A percentile compares a stretch with the other conserved stretches of the same genome.
Evolutionary conservation across 1,140 invertebrate species (phyloP).

Genomic region (Piezodorus guildinii): DNA sequence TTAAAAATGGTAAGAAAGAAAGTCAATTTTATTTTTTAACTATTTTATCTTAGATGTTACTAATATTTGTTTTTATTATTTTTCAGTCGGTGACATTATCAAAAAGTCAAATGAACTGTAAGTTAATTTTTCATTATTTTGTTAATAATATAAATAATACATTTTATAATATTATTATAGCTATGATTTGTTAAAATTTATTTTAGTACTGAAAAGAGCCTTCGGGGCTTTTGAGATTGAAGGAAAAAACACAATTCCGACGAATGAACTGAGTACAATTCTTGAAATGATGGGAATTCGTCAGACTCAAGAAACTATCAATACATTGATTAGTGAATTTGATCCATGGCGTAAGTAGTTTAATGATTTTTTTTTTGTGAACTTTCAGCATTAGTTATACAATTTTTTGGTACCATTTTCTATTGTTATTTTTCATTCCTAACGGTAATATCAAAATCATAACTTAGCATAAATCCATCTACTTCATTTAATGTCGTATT

Average conservation of each 20-base stretch:
- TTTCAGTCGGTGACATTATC: conserved; percentile 10
- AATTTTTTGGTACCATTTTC: too few species aligned
- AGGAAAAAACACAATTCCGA: conserved; percentile 57
- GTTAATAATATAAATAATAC: conserved; percentile 8
- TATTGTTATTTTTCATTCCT: too few species aligned
- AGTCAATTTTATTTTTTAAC: neutral
- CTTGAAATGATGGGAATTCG: conserved; percentile 65
- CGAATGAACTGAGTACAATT: conserved; percentile 60
- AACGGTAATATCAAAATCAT: too few species aligned
- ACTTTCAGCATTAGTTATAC: too few species aligned
- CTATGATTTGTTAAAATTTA: neutral
- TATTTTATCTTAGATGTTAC: neutral
- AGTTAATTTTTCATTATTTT: conserved; percentile 5
- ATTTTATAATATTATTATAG: neutral
- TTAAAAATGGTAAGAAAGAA: conserved; percentile 1
- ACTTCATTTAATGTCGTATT: too few species aligned
- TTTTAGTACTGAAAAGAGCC: conserved; percentile 55
- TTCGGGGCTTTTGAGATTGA: conserved; percentile 72
- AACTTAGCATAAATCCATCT: too few species aligned
- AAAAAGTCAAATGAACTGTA: conserved; percentile 19
- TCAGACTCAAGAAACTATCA: conserved; percentile 51
- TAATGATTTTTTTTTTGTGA: neutral
- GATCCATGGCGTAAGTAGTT: conserved; percentile 46
- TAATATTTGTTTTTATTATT: neutral
- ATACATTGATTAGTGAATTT: conserved; percentile 52